Base-by-base conservation (phyloP, 2,888 invertebrate genomes). In the Phaedon cochleariae region DNA sequence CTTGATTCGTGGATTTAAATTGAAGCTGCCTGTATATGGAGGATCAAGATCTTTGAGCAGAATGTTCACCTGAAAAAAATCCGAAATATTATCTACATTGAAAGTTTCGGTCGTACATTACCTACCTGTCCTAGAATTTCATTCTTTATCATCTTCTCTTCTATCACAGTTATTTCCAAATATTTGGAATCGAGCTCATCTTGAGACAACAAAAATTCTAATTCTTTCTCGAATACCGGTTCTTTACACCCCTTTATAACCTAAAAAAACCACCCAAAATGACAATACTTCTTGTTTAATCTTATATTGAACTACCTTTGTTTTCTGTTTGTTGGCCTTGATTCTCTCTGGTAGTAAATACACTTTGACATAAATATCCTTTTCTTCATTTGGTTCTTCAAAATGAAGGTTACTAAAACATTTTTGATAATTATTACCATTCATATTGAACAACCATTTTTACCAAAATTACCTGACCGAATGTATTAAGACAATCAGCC, bases 291-390 rank as follows among this genome's bases (percentile, higher is more conserved):
- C 37, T 26, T 59, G 15, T 31, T 37, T 82, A 85, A 84, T 79
- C n/a, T n/a, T n/a, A n/a, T n/a, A n/a, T n/a, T n/a, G n/a, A n/a
- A n/a, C 26, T 26, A 92, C 91, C 72, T 87, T 87, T 3, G 95
- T 95, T 84, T 94, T 95, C 49, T 94, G 88, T 82, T 96, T 95
- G 0, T 92, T 90, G 71, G 94, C 93, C 83, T 93, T 94, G 57
- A 90, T 88, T 62, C 92, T 89, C 58, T 93, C 94, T 0, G 95
- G 95, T 67, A 95, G 85, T 70, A 96, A 85, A 81, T 95, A 94
- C 26, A 96, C 82, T 81, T 96, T 96, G 0, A 96, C 95, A 80
- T 96, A 96, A 0, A 95, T 93, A 84, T 96, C 95, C 1, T 95
- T 96, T 76, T 94, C 90, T 80, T 92, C 93, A 68, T 88, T 87